phyloP scores from a whole-genome alignment of 2,888 invertebrate genomes.

The Tipula confusa region DNA sequence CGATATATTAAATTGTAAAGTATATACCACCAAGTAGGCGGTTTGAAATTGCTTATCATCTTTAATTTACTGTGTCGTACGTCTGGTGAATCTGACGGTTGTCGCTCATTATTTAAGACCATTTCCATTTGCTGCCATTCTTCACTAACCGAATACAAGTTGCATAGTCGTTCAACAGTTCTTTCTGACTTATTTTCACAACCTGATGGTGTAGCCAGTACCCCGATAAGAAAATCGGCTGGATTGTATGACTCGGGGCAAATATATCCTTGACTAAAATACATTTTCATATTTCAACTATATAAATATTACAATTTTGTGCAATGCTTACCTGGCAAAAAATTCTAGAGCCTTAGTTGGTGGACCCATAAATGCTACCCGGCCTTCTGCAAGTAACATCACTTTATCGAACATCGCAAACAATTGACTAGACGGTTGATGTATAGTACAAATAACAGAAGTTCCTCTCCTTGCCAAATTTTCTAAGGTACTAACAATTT shows the following conservation, averaged over 20 bases:
- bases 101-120: constrained; percentile 66
- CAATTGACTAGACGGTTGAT: constrained; percentile 86
- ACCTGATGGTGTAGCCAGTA: constrained; percentile 73
- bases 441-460: constrained; percentile 88
- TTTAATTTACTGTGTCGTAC: constrained; percentile 42
- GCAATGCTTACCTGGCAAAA: constrained; percentile 63
- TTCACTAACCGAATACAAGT: constrained; percentile 72
- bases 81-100: constrained; percentile 57
- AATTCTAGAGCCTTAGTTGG: constrained; percentile 61
- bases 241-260: constrained; percentile 83
- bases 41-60: constrained; percentile 32
- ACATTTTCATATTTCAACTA: not conserved
- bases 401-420: constrained; percentile 78
- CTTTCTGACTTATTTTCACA: constrained; percentile 67
- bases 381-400: constrained; percentile 79
- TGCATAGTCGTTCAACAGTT: constrained; percentile 68
- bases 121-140: constrained; percentile 72
- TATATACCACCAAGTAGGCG: constrained; percentile 64
- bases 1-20: constrained; percentile 73
- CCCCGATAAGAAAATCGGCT: constrained; percentile 84
- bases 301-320: not conserved
- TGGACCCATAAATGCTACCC: constrained; percentile 78
- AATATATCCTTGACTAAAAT: constrained; percentile 54
- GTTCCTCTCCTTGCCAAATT: constrained; percentile 70
- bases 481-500: constrained; percentile 67